Evolutionary conservation across 1,140 invertebrate genomes (phyloP).

Genomic region (Tetraneura akinire): DNA sequence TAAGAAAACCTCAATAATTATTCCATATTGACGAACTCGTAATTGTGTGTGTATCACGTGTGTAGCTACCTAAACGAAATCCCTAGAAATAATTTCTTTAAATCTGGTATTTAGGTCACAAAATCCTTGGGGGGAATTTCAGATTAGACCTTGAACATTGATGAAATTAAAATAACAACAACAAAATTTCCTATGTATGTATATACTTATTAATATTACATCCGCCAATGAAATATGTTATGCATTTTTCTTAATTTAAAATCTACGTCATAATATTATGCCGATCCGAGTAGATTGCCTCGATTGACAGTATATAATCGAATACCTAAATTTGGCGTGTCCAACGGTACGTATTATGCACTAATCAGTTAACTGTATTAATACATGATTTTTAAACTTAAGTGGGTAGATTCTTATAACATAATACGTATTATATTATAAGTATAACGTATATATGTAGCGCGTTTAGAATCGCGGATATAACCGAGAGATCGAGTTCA

Average conservation of each 20-base stretch:
- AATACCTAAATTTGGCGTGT: background rate
- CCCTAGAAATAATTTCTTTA: constrained; percentile 17
- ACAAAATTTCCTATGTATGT: background rate
- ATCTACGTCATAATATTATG: background rate
- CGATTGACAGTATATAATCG: background rate
- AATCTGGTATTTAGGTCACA: constrained; percentile 37
- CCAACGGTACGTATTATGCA: background rate
- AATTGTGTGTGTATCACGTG: background rate
- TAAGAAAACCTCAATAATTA: constrained; percentile 39
- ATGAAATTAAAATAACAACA: constrained; percentile 41
- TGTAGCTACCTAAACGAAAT: constrained; percentile 23
- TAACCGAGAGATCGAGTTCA: too few species aligned
- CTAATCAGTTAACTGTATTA: background rate
- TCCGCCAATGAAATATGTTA: background rate
- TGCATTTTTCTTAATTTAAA: constrained; percentile 26
- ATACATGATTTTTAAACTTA: background rate
- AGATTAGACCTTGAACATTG: constrained; percentile 27
- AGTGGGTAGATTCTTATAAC: background rate
- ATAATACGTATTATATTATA: background rate
- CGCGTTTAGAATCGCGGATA: background rate
- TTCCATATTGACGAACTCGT: background rate
- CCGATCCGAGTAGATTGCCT: constrained; percentile 4
- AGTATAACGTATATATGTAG: background rate
- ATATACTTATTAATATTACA: background rate
- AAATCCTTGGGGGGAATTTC: constrained; percentile 29